These are phyloP conservation scores for Oryzaephilus surinamensis DNA, from an alignment of 1,140 invertebrate species.

Conservation along the genomic window DNA sequence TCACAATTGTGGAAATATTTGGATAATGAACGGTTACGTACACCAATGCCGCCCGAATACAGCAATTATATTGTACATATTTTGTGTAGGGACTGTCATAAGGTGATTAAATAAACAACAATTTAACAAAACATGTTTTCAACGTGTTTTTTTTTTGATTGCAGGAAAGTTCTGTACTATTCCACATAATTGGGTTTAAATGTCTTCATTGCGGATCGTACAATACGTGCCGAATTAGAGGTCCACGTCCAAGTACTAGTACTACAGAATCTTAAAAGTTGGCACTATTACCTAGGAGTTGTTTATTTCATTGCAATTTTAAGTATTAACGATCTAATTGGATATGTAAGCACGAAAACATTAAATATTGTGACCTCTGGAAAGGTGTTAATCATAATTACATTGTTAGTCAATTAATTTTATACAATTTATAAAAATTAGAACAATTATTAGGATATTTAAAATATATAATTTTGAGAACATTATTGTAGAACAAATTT, in stretches of 20 bases:
- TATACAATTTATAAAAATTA: too few species aligned
- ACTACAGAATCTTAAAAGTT: too few species aligned
- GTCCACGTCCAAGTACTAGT: conserved; percentile 17
- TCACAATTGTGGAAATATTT: conserved; percentile 67
- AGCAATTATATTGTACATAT: conserved; percentile 66
- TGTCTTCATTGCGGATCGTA: conserved; percentile 76
- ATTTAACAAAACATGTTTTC: conserved; percentile 12
- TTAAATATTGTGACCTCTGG: too few species aligned
- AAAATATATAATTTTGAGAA: too few species aligned
- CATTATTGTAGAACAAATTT: too few species aligned
- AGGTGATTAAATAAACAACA: conserved; percentile 41
- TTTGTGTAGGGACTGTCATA: conserved; percentile 80
- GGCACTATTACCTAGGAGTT: too few species aligned
- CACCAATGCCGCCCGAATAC: conserved; percentile 74
- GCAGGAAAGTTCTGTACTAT: conserved; percentile 67
- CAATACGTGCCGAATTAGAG: conserved; percentile 69
- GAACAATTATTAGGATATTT: too few species aligned
- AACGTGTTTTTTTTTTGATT: conserved; percentile 16
- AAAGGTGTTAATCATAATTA: too few species aligned
- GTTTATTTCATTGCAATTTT: too few species aligned
- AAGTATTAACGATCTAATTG: too few species aligned
- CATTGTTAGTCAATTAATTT: too few species aligned
- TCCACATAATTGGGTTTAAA: conserved; percentile 77
- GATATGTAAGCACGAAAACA: too few species aligned
- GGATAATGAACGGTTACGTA: conserved; percentile 66